Percentiles rank a stretch among this genome's conserved stretches.
These are phyloP conservation scores for Hemibagrus wyckioides DNA, from an alignment of 2,113 vertebrate species.

Conservation along the genomic window DNA sequence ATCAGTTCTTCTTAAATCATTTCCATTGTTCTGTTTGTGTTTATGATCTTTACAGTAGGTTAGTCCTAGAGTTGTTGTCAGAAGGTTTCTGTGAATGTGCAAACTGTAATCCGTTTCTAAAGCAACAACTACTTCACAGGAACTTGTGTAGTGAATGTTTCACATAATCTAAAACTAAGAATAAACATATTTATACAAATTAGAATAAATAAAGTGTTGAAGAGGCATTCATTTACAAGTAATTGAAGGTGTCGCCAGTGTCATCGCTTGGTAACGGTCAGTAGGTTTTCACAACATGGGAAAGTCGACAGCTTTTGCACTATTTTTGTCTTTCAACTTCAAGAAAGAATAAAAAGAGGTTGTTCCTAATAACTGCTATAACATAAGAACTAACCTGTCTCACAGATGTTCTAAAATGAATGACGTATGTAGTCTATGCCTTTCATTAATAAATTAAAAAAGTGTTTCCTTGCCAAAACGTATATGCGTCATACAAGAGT, in stretches of 20 bases:
- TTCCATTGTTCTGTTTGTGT: conserved; percentile 85
- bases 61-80: conserved; percentile 75
- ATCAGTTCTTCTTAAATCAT: conserved; percentile 94
- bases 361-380: not conserved
- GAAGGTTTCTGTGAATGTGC: not conserved
- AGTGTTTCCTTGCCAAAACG: not conserved
- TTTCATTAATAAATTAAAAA: not conserved
- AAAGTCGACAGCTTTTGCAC: not conserved
- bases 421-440: not conserved
- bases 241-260: not conserved
- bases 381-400: not conserved
- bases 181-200: not conserved
- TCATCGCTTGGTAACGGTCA: not conserved
- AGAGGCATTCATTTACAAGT: not conserved
- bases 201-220: not conserved
- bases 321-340: not conserved
- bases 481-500: not conserved
- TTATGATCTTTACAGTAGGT: conserved; percentile 79
- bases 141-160: not conserved
- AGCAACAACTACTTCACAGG: not conserved
- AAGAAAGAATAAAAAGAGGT: not conserved
- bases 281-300: not conserved
- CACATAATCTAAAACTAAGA: not conserved
- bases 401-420: not conserved
- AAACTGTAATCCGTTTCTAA: not conserved